A percentile compares a stretch with the other conserved stretches of the same genome.
These are phyloP conservation scores for Drosophila kohkoa DNA, from an alignment of 1,140 invertebrate genomes.

Conservation along the genomic window DNA sequence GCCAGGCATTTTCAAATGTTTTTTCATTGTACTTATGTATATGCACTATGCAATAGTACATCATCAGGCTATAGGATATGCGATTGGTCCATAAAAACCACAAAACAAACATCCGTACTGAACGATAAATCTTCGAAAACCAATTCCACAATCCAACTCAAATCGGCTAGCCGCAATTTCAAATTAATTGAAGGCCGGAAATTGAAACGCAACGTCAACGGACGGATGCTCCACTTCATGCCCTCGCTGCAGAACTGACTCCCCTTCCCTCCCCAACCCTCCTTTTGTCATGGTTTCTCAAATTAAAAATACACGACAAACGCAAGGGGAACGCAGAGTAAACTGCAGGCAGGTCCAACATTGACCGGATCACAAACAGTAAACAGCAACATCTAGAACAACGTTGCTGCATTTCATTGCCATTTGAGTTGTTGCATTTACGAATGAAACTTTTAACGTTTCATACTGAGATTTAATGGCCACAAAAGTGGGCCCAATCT, in stretches of 20 bases:
- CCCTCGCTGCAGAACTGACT: neutral
- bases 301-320: conserved; percentile 29
- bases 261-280: too few species aligned
- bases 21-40: neutral
- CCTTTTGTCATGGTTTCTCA: neutral
- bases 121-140: conserved; percentile 44
- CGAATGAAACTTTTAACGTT: conserved; percentile 53
- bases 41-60: neutral
- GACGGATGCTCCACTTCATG: neutral
- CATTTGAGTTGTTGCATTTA: conserved; percentile 37
- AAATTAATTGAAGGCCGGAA: conserved; percentile 60
- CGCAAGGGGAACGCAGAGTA: conserved; percentile 6
- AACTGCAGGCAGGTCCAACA: conserved; percentile 9
- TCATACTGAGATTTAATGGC: conserved; percentile 44
- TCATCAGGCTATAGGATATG: conserved; percentile 4
- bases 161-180: conserved; percentile 54
- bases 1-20: neutral
- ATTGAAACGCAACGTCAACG: conserved; percentile 49
- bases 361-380: conserved; percentile 17
- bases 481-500: conserved; percentile 17
- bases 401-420: conserved; percentile 45
- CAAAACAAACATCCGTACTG: conserved; percentile 24
- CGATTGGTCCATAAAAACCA: conserved; percentile 16
- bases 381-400: conserved; percentile 1
- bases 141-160: conserved; percentile 43